Percentiles rank a stretch among this genome's conserved stretches.
These are phyloP conservation scores for Ceuthmochares aereus DNA, from an alignment of 2,113 vertebrate genomes.

Conservation along the genomic window DNA sequence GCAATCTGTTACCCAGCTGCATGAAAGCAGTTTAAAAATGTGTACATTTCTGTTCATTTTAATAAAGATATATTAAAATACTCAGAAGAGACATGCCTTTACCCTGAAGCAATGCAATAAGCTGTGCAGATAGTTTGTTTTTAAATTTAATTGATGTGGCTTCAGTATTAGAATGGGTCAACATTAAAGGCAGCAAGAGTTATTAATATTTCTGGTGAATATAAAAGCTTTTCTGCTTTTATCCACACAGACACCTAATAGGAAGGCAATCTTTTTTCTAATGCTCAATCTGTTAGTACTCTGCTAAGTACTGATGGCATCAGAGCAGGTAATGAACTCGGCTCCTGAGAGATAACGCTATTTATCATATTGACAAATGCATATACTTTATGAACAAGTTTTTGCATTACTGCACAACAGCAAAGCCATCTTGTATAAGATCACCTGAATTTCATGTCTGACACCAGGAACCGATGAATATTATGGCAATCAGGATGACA, in stretches of 20 bases:
- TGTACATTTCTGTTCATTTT: not conserved
- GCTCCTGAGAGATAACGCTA: not conserved
- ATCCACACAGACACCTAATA: not conserved
- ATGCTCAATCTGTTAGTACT: constrained; percentile 7
- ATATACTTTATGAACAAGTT: not conserved
- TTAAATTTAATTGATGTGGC: not conserved
- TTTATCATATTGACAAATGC: constrained; percentile 37
- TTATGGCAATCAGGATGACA: not conserved
- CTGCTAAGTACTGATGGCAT: constrained; percentile 9
- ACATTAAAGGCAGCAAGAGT: constrained; percentile 27
- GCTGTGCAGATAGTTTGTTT: not conserved
- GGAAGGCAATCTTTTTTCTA: constrained; percentile 23
- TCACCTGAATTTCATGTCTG: not conserved
- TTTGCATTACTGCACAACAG: not conserved
- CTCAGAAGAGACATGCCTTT: not conserved
- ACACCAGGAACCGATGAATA: not conserved
- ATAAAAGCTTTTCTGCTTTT: not conserved
- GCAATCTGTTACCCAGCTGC: not conserved
- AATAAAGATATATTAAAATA: constrained; percentile 28
- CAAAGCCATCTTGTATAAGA: not conserved
- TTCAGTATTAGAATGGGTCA: constrained; percentile 15
- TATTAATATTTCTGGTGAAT: constrained; percentile 58
- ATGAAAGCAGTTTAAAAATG: constrained; percentile 33
- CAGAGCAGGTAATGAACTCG: constrained; percentile 35
- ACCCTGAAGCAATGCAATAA: not conserved